Evolutionary conservation across 2,888 invertebrate species (phyloP).

Genomic region (Melieria crassipennis): DNA sequence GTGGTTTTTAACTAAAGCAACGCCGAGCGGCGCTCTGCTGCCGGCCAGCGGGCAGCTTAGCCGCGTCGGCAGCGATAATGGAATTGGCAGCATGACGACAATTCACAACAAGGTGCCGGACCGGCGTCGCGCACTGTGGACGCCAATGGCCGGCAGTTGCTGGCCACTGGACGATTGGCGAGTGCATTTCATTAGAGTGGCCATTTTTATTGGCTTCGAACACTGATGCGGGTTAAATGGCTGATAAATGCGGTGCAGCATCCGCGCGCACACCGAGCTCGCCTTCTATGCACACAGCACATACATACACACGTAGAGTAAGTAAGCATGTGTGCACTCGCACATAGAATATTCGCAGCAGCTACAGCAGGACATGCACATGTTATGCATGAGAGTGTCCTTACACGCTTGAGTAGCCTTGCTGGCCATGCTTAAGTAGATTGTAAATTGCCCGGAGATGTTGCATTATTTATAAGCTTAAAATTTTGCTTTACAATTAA

Average conservation of each 20-base stretch:
- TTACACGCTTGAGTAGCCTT: conserved; percentile 1
- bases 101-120: too few species aligned
- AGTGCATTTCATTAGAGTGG: conserved; percentile 36
- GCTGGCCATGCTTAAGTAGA: conserved; percentile 9
- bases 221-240: conserved; percentile 27
- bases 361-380: not conserved
- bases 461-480: conserved; percentile 30
- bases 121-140: too few species aligned
- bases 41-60: conserved; percentile 16
- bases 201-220: conserved; percentile 31
- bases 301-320: not conserved
- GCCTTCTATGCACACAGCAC: not conserved
- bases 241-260: conserved; percentile 30
- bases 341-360: too few species aligned
- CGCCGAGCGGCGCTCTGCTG: conserved; percentile 16
- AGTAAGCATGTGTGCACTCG: not conserved
- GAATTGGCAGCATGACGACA: too few species aligned
- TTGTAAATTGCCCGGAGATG: conserved; percentile 20
- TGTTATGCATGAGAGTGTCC: not conserved
- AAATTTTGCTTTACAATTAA: conserved; percentile 25
- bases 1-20: conserved; percentile 43
- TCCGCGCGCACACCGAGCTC: not conserved
- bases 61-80: too few species aligned
- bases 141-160: too few species aligned
- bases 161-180: conserved; percentile 3